These are phyloP conservation scores for Latrodectus elegans DNA, from an alignment of 2,888 invertebrate genomes.

Conservation along the genomic window DNA sequence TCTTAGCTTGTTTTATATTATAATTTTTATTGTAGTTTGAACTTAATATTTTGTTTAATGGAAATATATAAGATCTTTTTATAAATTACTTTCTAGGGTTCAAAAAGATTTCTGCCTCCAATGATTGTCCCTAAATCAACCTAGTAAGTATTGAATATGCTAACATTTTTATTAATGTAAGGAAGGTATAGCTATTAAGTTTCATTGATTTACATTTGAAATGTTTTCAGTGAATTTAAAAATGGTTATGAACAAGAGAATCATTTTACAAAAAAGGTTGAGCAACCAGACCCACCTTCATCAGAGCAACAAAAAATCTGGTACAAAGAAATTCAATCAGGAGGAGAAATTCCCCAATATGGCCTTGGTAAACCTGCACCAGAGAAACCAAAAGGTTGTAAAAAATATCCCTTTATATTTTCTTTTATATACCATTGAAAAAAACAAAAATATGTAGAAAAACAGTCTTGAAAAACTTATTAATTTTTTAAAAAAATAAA, in stretches of 20 bases:
- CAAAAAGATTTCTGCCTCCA: conserved; percentile 55
- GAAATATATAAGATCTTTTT: neutral
- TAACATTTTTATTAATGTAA: neutral
- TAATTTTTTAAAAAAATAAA: too few relatives aligned
- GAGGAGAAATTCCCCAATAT: conserved; percentile 94
- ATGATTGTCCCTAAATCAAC: conserved; percentile 51
- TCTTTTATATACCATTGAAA: too few relatives aligned
- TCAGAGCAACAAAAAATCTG: conserved; percentile 84
- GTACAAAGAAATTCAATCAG: conserved; percentile 91
- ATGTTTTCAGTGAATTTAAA: conserved; percentile 82
- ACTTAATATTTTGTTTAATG: neutral
- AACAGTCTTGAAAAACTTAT: too few relatives aligned
- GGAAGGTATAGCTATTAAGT: neutral
- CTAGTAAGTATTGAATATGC: conserved; percentile 58
- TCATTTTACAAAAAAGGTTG: conserved; percentile 75
- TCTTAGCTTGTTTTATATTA: neutral
- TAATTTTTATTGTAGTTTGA: neutral
- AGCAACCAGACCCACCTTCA: conserved; percentile 19
- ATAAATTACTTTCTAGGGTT: conserved; percentile 35
- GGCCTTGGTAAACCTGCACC: conserved; percentile 94
- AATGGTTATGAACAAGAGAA: conserved; percentile 95
- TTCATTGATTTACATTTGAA: neutral
- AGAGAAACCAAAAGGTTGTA: conserved; percentile 77
- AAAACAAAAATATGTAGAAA: too few relatives aligned
- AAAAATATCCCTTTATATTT: too few relatives aligned